Percentiles rank a stretch among this genome's conserved stretches.
phyloP scores from a whole-genome alignment of 2,888 invertebrate genomes.

The Parnassius orleans region DNA sequence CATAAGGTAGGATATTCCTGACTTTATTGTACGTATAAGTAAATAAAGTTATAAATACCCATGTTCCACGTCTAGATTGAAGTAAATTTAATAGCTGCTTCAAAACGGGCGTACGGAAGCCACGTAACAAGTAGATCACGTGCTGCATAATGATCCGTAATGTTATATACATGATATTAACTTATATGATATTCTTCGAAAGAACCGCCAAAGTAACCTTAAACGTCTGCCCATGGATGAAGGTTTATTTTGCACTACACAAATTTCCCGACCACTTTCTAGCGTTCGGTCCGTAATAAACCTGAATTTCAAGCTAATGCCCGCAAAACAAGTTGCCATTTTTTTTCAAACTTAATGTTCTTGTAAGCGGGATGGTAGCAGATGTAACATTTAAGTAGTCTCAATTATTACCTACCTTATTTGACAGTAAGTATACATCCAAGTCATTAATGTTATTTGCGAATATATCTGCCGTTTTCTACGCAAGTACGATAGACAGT shows the following conservation, averaged over 20 bases:
- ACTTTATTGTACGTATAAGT: too few relatives aligned
- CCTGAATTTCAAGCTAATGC: neutral
- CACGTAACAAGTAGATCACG: neutral
- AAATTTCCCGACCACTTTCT: neutral
- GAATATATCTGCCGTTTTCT: too few relatives aligned
- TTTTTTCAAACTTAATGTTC: neutral
- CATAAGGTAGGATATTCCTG: too few relatives aligned
- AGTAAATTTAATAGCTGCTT: neutral
- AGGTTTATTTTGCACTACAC: neutral
- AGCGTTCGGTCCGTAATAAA: neutral
- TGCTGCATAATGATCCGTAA: neutral
- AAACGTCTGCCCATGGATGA: neutral
- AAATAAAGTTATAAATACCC: too few relatives aligned
- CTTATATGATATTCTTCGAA: neutral
- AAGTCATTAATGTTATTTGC: too few relatives aligned
- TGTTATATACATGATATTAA: neutral
- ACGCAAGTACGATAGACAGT: too few relatives aligned
- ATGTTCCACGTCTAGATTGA: neutral
- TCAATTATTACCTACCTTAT: too few relatives aligned
- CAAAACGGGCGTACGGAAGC: conserved; percentile 1
- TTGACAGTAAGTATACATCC: too few relatives aligned
- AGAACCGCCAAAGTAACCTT: neutral
- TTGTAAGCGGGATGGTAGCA: neutral
- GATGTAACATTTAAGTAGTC: too few relatives aligned
- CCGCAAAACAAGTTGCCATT: neutral